Base-by-base conservation (phyloP, 2,113 vertebrate species). In the Stegostoma tigrinum region DNA sequence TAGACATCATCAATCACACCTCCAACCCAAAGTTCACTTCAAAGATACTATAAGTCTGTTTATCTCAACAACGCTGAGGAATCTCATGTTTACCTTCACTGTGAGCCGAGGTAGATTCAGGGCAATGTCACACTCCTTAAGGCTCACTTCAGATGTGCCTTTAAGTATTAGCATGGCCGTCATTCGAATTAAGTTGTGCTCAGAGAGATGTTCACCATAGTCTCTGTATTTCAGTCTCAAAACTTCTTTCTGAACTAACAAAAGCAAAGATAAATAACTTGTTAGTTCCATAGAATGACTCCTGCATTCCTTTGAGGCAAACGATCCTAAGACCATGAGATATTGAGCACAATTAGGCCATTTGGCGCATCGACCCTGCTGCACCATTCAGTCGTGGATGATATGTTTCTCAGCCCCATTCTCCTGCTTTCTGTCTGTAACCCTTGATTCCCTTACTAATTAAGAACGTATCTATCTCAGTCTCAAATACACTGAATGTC, bases 181-280 rank as follows among this genome's bases (percentile, higher is more conserved):
- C 89, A 98, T 96, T 64, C 97, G 96, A 96, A 98, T 97, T 96
- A 97, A 75, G 48, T 97, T 96, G 96, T 98, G 97, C 78, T 97
- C 98, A 7, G 97, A 97, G 45, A 97, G 96, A 96, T 97, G 97
- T 0, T 24, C 93, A 78, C 94, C 97, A 1, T 98, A 98, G 95
- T 97, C 96, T 0, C 97, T 96, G 19, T 98, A 98, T 27, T 48
- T 97, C 90, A 98, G 96, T 89, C 97, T 97, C 96, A 98, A 95
- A 14, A 97, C 96, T 95, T 98, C 97, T 96, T 96, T 98, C 96
- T 98, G 97, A 45, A 85, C 98, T 98, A 95, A 90, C 38, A 42
- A 38, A 15, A 15, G 42, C 42, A 64, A 91, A n/a, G 93, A 70
- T 14, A n/a, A 95, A 64, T 24, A 34, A 52, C 23, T 3, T 4